phyloP scores from a whole-genome alignment of 2,113 vertebrate genomes.

The Dascyllus trimaculatus region DNA sequence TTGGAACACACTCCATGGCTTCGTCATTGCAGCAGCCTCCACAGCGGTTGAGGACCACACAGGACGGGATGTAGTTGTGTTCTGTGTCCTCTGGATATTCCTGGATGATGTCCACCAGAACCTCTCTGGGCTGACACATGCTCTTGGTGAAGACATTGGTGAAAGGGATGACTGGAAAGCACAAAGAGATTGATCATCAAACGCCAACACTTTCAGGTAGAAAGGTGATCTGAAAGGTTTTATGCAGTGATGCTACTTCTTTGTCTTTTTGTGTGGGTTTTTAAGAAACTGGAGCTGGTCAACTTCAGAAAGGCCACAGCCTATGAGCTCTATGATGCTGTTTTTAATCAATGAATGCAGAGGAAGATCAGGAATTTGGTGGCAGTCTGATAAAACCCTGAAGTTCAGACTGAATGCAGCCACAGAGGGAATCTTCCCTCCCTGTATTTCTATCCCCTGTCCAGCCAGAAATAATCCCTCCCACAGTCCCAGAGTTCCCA shows the following conservation, averaged over 20 bases:
- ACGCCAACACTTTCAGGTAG: not conserved
- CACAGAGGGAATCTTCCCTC: not conserved
- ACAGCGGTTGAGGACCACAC: constrained; percentile 91
- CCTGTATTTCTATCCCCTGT: not conserved
- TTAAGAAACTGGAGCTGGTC: too few relatives aligned
- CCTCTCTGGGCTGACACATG: constrained; percentile 90
- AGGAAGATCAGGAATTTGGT: not conserved
- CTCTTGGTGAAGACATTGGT: constrained; percentile 90
- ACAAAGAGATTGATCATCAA: not conserved
- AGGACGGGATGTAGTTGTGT: constrained; percentile 92
- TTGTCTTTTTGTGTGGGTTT: too few relatives aligned
- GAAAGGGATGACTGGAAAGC: constrained; percentile 88
- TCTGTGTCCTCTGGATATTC: constrained; percentile 94
- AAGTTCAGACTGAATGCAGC: too few relatives aligned
- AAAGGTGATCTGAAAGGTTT: not conserved
- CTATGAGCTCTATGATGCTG: too few relatives aligned
- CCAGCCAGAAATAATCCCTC: constrained; percentile 50
- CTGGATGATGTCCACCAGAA: constrained; percentile 92
- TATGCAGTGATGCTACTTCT: too few relatives aligned
- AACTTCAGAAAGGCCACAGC: too few relatives aligned
- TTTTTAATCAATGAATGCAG: too few relatives aligned
- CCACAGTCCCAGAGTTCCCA: constrained; percentile 30
- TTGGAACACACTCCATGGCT: constrained; percentile 91
- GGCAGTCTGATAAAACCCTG: too few relatives aligned
- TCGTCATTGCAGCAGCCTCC: constrained; percentile 94